These are phyloP conservation scores for Anseranas semipalmata DNA, from an alignment of 2,113 vertebrate species.

Conservation along the genomic window DNA sequence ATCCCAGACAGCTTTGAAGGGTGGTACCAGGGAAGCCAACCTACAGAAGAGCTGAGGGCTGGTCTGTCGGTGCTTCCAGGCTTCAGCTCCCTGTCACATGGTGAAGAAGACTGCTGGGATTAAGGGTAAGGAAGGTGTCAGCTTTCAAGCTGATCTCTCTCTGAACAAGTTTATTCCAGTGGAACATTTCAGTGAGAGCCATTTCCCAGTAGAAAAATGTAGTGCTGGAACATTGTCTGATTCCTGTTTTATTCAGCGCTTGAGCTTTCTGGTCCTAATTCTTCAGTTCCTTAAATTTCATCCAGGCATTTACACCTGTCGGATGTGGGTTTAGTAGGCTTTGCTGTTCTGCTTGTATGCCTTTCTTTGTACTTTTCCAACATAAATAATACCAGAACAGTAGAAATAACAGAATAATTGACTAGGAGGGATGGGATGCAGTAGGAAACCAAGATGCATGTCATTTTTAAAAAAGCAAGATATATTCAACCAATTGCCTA, in stretches of 20 bases:
- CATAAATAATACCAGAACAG: background rate
- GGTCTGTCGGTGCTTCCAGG: background rate
- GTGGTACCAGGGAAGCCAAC: background rate
- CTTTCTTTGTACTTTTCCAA: background rate
- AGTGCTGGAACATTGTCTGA: background rate
- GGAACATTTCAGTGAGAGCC: background rate
- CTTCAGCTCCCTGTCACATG: background rate
- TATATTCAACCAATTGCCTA: background rate
- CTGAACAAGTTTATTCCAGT: background rate
- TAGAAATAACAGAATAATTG: background rate
- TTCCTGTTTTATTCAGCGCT: constrained; percentile 20
- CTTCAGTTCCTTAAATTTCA: background rate
- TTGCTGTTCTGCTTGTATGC: background rate
- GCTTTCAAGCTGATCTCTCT: background rate
- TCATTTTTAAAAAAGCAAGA: background rate
- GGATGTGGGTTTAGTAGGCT: background rate
- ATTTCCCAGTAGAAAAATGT: constrained; percentile 2
- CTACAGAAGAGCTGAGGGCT: background rate
- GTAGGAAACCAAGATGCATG: background rate
- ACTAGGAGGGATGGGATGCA: background rate
- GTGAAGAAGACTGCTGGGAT: background rate
- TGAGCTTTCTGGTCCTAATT: background rate
- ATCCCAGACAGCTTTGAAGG: background rate
- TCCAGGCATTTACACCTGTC: background rate
- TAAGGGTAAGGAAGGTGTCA: background rate